Base-by-base conservation (phyloP, 2,113 vertebrate genomes). In the Gymnorhina tibicen region DNA sequence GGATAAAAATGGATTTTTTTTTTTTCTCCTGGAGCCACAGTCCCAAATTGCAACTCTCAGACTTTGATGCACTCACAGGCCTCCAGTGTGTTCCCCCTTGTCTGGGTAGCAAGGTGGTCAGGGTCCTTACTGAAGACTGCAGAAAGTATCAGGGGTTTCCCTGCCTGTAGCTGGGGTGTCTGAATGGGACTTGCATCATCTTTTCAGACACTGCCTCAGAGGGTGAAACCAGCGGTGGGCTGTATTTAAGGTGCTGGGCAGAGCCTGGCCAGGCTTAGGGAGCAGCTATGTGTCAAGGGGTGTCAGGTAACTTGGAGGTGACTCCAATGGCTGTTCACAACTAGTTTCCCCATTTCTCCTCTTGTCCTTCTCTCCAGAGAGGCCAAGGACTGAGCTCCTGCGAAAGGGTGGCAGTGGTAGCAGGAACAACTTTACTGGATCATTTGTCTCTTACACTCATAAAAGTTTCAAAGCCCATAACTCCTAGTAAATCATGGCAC, bases 211-310 rank as follows among this genome's bases (percentile, higher is more conserved):
- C 17, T 5, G 6, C 18, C 17, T 35, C 44, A 52, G 35, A 83
- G 16, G 11, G 13, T 47, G 44, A 76, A 85, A 22, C 1, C 47
- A 46, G 39, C 0, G 0, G 5, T 42, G 18, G 47, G 2, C 9
- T 78, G 6, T 42, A 16, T 30, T 88, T 26, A 42, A 63, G 21
- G 23, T 39, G 23, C 47, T 42, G 19, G 72, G 28, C n/a, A 85
- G 60, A 53, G 13, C 28, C 22, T 0, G 0, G 12, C 14, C 50
- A 32, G 11, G 13, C 13, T 55, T 47, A n/a, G 37, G 27, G 53
- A 69, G 11, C 7, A 26, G 41, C 5, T n/a, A 14, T 0, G 3
- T 35, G 58, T 11, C 1, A 2, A 80, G 33, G 15, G 49, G 13
- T 0, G 2, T n/a, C 49, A 37, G 37, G 22, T 41, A 83, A 39